A percentile compares a stretch with the other conserved stretches of the same genome.
phyloP scores from a whole-genome alignment of 30 jellyfish, hydroid and myxozoan genomes.

The Turritopsis dohrnii region DNA sequence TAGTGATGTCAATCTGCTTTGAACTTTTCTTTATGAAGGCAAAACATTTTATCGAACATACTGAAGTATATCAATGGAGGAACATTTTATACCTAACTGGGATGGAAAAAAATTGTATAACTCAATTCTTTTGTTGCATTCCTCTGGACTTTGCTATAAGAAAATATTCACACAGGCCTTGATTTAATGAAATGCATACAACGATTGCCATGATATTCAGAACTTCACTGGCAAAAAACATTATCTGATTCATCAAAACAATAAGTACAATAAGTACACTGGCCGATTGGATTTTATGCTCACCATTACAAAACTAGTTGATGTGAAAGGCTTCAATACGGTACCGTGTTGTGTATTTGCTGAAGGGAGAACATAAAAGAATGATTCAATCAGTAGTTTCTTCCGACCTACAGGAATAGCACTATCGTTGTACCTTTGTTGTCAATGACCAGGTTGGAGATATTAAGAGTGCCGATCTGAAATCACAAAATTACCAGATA shows the following conservation, averaged over 20 bases:
- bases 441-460: neutral
- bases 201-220: too few species aligned
- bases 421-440: neutral
- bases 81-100: neutral
- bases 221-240: too few species aligned
- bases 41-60: too few species aligned
- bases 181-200: too few species aligned
- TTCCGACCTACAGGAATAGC: neutral
- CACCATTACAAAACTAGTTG: conserved; percentile 2
- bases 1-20: too few species aligned
- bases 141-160: too few species aligned
- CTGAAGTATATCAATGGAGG: neutral
- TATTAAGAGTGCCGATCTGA: neutral
- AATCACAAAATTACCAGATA: neutral
- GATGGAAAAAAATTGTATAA: neutral
- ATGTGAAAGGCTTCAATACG: neutral
- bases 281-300: neutral
- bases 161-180: too few species aligned
- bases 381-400: too few species aligned
- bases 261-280: neutral
- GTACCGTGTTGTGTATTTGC: neutral
- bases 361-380: too few species aligned
- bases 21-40: too few species aligned
- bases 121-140: neutral
- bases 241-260: neutral